Percentiles rank a stretch among this genome's conserved stretches.
phyloP scores from a whole-genome alignment of 2,113 vertebrate species.

The Pteruthius melanotis region DNA sequence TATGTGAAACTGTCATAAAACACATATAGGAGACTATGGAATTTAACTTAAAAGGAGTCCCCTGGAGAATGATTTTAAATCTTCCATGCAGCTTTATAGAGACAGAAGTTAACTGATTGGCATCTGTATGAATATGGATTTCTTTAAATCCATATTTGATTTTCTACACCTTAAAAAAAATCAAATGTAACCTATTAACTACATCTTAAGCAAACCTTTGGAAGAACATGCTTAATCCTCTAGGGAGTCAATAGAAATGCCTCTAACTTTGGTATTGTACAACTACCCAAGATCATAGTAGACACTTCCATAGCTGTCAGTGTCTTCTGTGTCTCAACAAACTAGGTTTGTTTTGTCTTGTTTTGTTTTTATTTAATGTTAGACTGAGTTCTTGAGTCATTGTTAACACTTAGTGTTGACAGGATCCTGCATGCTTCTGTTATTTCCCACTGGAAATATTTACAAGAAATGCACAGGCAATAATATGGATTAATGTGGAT shows the following conservation, averaged over 20 bases:
- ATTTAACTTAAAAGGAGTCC: slow-evolving; percentile 21
- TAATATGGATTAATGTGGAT: neutral
- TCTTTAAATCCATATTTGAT: slow-evolving; percentile 24
- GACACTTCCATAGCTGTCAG: neutral
- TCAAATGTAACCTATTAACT: slow-evolving; percentile 16
- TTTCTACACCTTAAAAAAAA: slow-evolving; percentile 13
- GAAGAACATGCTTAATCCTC: slow-evolving; percentile 20
- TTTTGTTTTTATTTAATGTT: neutral
- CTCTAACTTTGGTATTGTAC: neutral
- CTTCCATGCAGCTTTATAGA: neutral
- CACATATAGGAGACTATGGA: neutral
- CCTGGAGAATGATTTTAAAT: slow-evolving; percentile 16
- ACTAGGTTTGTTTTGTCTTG: neutral
- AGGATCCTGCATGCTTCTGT: neutral
- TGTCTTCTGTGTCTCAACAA: neutral
- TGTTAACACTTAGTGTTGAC: neutral
- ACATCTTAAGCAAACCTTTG: slow-evolving; percentile 5
- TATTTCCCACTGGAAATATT: neutral
- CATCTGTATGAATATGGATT: slow-evolving; percentile 37
- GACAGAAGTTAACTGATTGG: slow-evolving; percentile 12
- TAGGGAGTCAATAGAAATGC: neutral
- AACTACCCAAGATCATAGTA: neutral
- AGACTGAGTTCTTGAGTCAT: neutral
- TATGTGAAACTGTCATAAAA: neutral
- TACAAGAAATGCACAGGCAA: neutral